Conservation (phyloP, 2,113 vertebrate genomes). For the Pogonocichla stellata region DNA sequence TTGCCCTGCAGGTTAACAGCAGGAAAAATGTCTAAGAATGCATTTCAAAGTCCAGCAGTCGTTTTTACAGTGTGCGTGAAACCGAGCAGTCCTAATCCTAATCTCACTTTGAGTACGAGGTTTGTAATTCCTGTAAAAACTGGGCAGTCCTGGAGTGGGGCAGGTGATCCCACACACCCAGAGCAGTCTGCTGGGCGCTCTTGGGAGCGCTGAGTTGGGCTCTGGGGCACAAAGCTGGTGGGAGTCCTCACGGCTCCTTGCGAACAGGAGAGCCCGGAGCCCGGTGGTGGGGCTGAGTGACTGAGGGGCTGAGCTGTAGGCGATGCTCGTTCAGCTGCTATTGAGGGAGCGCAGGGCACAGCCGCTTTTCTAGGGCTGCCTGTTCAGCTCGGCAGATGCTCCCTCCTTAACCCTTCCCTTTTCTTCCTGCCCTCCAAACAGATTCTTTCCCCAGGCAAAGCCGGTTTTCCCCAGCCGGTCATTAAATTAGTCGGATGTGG, state of each 20-base stretch:
- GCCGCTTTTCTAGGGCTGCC: neutral
- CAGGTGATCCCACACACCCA: no score
- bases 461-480: neutral
- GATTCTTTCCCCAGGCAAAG: neutral
- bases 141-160: neutral
- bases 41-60: neutral
- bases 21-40: neutral
- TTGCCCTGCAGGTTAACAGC: neutral
- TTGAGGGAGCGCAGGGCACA: neutral
- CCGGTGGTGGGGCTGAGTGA: neutral
- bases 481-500: neutral
- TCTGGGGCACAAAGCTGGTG: accelerated
- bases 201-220: neutral
- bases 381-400: neutral
- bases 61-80: neutral
- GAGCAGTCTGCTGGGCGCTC: neutral
- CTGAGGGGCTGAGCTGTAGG: accelerated
- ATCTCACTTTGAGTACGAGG: neutral
- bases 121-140: neutral
- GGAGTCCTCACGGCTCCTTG: neutral
- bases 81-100: neutral
- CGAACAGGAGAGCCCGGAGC: neutral
- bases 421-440: neutral
- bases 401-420: neutral
- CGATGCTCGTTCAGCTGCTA: neutral